Percentiles rank a stretch among this genome's conserved stretches.
phyloP scores from a whole-genome alignment of 2,113 vertebrate genomes.

The Amblyopsis rosae region DNA sequence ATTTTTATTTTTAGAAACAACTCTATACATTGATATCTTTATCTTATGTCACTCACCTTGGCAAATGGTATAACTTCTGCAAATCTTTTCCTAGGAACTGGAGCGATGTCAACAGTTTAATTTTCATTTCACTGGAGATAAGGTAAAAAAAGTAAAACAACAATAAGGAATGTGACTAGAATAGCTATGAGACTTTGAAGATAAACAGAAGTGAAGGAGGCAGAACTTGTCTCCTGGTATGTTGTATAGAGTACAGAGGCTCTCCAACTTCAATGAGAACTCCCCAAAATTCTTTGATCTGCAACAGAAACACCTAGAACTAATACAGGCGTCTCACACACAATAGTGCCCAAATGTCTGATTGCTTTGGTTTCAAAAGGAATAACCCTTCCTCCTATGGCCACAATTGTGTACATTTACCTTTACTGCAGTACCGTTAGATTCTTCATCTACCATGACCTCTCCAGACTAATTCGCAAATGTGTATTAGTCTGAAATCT shows the following conservation, averaged over 20 bases:
- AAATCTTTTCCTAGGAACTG: conserved; percentile 79
- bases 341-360: no score
- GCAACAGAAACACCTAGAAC: conserved; percentile 3
- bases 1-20: background rate
- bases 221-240: conserved; percentile 80
- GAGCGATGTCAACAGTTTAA: conserved; percentile 78
- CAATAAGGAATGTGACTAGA: background rate
- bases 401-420: no score
- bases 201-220: background rate
- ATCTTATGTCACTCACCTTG: conserved; percentile 66
- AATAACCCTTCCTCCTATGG: no score
- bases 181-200: background rate
- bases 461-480: no score
- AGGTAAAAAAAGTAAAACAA: background rate
- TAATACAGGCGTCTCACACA: no score
- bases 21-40: background rate
- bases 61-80: conserved; percentile 70
- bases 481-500: no score
- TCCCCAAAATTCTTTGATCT: conserved; percentile 80
- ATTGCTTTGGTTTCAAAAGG: background rate
- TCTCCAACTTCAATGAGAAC: conserved; percentile 76
- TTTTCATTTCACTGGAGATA: conserved; percentile 72
- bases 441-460: no score
- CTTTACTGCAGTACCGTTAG: no score
- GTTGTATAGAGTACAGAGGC: conserved; percentile 74